Evolutionary conservation across 1,140 invertebrate genomes (phyloP).

Genomic region (Ganaspis sp.): DNA sequence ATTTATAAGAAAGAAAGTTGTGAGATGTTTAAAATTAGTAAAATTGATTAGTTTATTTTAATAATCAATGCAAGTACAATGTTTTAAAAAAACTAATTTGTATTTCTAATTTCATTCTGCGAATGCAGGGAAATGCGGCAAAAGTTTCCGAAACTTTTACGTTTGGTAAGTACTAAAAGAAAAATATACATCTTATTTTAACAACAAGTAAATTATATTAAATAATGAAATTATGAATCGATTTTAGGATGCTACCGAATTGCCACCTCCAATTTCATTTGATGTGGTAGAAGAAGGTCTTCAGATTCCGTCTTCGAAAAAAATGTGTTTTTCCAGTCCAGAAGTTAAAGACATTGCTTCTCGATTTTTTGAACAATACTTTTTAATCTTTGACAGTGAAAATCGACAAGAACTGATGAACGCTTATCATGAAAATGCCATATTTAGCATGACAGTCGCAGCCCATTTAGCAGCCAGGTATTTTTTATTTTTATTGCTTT

Average conservation of each 20-base stretch:
- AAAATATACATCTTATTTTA: constrained; percentile 37
- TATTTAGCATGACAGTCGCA: constrained; percentile 81
- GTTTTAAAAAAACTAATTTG: neutral
- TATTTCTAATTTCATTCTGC: constrained; percentile 69
- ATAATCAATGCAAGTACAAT: neutral
- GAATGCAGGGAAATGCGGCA: constrained; percentile 88
- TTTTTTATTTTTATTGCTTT: constrained; percentile 46
- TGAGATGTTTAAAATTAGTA: no score
- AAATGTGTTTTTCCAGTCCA: constrained; percentile 82
- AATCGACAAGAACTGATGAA: constrained; percentile 86
- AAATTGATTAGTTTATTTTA: no score
- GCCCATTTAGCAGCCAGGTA: constrained; percentile 58
- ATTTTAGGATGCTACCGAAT: constrained; percentile 84
- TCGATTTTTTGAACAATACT: constrained; percentile 89
- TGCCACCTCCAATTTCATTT: constrained; percentile 88
- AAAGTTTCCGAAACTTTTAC: constrained; percentile 88
- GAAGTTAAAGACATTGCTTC: constrained; percentile 83
- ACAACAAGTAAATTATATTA: constrained; percentile 30
- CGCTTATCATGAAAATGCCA: constrained; percentile 91
- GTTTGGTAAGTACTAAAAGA: constrained; percentile 82
- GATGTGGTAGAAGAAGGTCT: constrained; percentile 82
- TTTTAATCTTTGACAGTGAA: constrained; percentile 88
- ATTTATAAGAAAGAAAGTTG: no score
- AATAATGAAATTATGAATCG: constrained; percentile 39
- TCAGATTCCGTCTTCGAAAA: constrained; percentile 80